Evolutionary conservation across 1,140 invertebrate species (phyloP).

Genomic region (Sarcophaga bullata): DNA sequence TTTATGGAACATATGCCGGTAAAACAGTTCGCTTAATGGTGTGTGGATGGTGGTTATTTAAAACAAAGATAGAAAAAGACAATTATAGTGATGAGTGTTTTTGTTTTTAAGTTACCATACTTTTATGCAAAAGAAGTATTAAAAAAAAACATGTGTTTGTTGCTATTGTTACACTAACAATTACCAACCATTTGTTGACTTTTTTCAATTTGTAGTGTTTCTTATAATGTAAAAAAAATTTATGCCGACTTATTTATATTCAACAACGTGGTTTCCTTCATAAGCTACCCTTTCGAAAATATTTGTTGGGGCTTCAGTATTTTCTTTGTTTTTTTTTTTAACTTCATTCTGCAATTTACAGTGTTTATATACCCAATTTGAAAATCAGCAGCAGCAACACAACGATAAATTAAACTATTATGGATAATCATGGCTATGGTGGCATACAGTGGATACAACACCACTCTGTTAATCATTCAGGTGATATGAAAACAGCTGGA

Average conservation of each 20-base stretch:
- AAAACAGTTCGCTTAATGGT: not conserved
- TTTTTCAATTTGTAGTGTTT: conserved; percentile 24
- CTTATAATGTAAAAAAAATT: conserved; percentile 20
- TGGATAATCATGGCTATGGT: conserved; percentile 40
- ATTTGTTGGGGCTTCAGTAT: not conserved
- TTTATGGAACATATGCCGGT: not conserved
- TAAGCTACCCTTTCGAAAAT: not conserved
- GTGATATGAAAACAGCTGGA: conserved; percentile 42
- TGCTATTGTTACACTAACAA: not conserved
- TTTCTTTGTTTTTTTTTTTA: not conserved
- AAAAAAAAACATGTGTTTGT: conserved; percentile 22
- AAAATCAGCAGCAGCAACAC: not conserved
- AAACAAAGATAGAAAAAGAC: not conserved
- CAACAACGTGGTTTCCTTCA: conserved; percentile 19
- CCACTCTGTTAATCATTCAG: conserved; percentile 42
- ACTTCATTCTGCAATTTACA: not conserved
- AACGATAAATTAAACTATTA: conserved; percentile 7
- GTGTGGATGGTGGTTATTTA: not conserved
- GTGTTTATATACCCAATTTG: not conserved
- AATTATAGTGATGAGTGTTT: not conserved
- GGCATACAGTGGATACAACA: conserved; percentile 63
- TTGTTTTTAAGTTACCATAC: not conserved
- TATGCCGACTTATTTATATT: not conserved
- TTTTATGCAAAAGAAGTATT: too few relatives aligned
- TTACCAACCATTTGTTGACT: conserved; percentile 30